Evolutionary conservation across 2,113 vertebrate species (phyloP).

Genomic region (Neolamprologus hecqui): DNA sequence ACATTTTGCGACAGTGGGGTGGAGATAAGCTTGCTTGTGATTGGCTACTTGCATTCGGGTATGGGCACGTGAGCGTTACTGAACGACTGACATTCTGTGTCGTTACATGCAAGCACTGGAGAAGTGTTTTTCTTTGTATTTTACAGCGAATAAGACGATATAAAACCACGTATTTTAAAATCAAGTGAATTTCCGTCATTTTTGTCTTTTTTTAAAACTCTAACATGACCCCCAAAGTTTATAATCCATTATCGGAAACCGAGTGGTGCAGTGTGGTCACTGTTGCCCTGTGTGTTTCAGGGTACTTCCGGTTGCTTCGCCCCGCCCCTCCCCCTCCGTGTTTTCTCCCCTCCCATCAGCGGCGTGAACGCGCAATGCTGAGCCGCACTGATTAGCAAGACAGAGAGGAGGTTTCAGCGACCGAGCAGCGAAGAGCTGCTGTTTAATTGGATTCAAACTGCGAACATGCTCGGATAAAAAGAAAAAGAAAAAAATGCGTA

Average conservation of each 20-base stretch:
- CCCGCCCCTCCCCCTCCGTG: not conserved
- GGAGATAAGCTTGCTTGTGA: not conserved
- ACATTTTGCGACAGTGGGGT: slow-evolving; percentile 51
- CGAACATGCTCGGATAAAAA: not conserved
- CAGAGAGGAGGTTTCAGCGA: slow-evolving; percentile 48
- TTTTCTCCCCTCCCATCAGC: slow-evolving; percentile 18
- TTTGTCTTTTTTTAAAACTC: rapidly evolving
- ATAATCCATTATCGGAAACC: not conserved
- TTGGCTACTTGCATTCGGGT: slow-evolving; percentile 7
- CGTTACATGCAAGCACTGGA: not conserved
- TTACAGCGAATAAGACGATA: rapidly evolving
- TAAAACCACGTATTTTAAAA: rapidly evolving
- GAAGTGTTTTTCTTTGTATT: not conserved
- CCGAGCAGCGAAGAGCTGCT: slow-evolving; percentile 9
- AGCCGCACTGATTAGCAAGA: slow-evolving; percentile 66
- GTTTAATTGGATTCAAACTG: not conserved
- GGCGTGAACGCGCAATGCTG: slow-evolving; percentile 44
- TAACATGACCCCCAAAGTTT: not conserved
- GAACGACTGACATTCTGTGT: not conserved
- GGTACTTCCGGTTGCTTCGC: not conserved
- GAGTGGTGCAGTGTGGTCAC: not conserved
- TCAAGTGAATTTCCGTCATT: rapidly evolving
- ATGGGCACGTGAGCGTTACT: not conserved
- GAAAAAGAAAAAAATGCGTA: not conserved
- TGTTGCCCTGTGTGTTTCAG: not conserved